Percentiles rank a stretch among this genome's conserved stretches.
Conservation (phyloP, 2,113 vertebrate genomes). For the Erythrocercus mccallii region DNA sequence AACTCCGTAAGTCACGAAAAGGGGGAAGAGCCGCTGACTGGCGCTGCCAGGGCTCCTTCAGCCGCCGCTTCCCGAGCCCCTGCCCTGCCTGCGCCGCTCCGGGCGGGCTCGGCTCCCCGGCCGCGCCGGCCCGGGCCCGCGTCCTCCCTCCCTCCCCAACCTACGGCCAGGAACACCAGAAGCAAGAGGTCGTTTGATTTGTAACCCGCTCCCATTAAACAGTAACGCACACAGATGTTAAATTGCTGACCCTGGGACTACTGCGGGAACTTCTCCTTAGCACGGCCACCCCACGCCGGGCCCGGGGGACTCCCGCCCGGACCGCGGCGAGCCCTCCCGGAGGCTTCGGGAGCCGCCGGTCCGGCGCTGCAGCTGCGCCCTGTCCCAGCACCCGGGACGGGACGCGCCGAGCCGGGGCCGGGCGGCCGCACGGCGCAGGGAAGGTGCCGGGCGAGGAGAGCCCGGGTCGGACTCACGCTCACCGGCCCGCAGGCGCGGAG, state of each 20-base stretch:
- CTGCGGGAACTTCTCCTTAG: background rate
- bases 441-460: background rate
- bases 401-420: background rate
- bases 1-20: rapidly evolving
- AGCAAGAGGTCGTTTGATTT: background rate
- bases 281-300: background rate
- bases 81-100: background rate
- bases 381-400: background rate
- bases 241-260: background rate
- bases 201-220: background rate
- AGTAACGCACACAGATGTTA: background rate
- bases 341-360: background rate
- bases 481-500: background rate
- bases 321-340: background rate
- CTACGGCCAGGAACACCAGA: background rate
- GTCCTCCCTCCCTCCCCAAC: background rate
- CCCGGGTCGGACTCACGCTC: no score
- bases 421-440: background rate
- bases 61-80: background rate
- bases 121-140: background rate
- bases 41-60: no score
- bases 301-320: background rate
- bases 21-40: background rate
- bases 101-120: background rate
- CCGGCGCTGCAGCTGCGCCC: background rate